Evolutionary conservation across 2,113 vertebrate genomes (phyloP), one percentile per base, ranked within the genome.

Genomic region (Cephalophus harveyi): DNA sequence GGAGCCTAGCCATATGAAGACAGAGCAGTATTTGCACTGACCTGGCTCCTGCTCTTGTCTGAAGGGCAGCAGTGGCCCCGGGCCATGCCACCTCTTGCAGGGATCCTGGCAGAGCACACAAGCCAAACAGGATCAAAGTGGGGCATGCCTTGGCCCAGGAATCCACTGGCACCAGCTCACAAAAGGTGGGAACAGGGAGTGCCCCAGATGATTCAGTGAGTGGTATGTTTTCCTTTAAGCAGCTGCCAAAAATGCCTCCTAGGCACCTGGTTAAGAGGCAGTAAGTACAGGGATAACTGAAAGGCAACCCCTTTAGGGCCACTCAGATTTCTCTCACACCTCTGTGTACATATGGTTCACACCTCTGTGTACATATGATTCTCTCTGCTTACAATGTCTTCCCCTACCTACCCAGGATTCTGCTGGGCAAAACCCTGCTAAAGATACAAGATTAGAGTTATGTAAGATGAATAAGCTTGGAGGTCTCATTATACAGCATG

Each of bases 81-180:
- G 81, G 96, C 50, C 25, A 46, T 27, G 76, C 90, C 94, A 64
- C 87, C 48, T 60, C 86, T 92, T 78, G n/a, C 10, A 5, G 40
- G 48, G 62, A 89, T 94, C 83, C 93, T 98, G 96, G 97, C 94
- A 94, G 57, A 87, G 40, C 62, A 15, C 50, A 46, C 55, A 91
- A 95, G 97, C 88, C 94, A 91, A 97, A 97, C 97, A 97, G 94
- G 97, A 98, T 91, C 87, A 95, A 97, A 95, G 96, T 50, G 93
- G 78, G 86, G 96, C 86, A 40, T 13, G 30, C 7, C 71, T 89
- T 95, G 92, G 97, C 95, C 36, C 91, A 21, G 78, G 71, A 95
- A 79, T 57, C 52, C 60, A 23, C 6, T 88, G 95, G 97, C 92
- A 97, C 54, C 11, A 28, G 59, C 13, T 95, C 78, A 52, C 7